Evolutionary conservation across 1,140 invertebrate species (phyloP), one percentile per base, ranked within the genome.

Genomic region (Drosophila sulfurigaster): DNA sequence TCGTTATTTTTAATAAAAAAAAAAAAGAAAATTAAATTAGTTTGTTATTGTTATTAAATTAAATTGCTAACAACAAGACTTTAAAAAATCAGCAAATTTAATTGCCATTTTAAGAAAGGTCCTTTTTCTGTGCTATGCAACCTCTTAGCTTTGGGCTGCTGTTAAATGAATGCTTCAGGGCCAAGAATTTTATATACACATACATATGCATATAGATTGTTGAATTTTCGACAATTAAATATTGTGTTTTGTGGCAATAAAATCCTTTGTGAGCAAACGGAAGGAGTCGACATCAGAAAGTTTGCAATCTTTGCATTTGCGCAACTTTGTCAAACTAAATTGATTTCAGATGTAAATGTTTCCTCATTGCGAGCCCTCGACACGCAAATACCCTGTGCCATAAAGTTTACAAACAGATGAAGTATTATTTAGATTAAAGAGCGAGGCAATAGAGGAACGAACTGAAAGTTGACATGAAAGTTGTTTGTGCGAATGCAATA

Each of bases 281-380:
- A 48, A 52, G 25, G n/a, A 52, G n/a, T n/a, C 25, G 25, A 25
- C 48, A 13, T 32, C 28, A 13, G 3, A 30, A 52, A 54, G 51
- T 54, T 54, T 35, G 3, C 6, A 35, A 54, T 32, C 30, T 54
- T 15, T 13, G 51, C 28, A 52, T n/a, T 30, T 30, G 11, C 11
- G 13, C 5, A 57, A 11, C 16, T 57, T 57, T 57, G 32, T 41
- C 54, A 41, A 54, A 54, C 51, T 20, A 57, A 57, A 57, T 57
- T 57, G 35, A 57, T 41, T 57, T 20, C 15, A 20, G 8, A 20
- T 13, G n/a, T 38, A 56, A 38, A 56, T 10, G 8, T 56, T 38
- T 3, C 2, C 30, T 1, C 10, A 10, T 11, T 30, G 1, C 3
- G 7, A 35, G 51, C 30, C 7, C 30, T 8, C n/a, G 30, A 54